These are phyloP conservation scores for Phlogophora meticulosa DNA, from an alignment of 2,888 invertebrate genomes.

Conservation along the genomic window DNA sequence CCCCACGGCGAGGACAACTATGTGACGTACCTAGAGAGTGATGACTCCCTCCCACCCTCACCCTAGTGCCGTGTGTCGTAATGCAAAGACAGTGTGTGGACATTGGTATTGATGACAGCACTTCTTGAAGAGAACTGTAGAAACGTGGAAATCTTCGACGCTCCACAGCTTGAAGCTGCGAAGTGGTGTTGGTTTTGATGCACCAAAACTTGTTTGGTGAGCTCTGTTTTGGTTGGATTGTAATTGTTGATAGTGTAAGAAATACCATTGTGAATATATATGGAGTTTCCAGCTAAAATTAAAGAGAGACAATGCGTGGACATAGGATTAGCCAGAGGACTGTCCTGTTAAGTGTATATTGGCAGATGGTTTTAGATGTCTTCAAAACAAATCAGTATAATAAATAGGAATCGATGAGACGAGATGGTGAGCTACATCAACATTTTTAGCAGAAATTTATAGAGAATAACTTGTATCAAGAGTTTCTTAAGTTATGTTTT, in stretches of 20 bases:
- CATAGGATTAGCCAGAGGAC: not conserved
- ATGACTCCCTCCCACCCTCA: constrained; percentile 94
- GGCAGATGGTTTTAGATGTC: not conserved
- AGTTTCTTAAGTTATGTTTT: not conserved
- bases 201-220: constrained; percentile 5
- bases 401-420: not conserved
- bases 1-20: constrained; percentile 96
- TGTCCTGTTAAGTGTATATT: not conserved
- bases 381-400: not conserved
- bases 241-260: constrained; percentile 23
- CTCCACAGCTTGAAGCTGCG: too few species aligned
- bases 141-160: not conserved
- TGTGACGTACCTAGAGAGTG: constrained; percentile 98
- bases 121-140: not conserved
- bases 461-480: constrained; percentile 23
- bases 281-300: not conserved
- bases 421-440: not conserved
- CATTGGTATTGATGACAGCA: constrained; percentile 2
- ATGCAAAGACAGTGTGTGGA: constrained; percentile 36
- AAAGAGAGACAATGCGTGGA: constrained; percentile 14
- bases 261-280: constrained; percentile 10
- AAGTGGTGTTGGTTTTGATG: not conserved
- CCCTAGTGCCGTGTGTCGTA: constrained; percentile 92
- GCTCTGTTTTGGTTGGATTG: constrained; percentile 16
- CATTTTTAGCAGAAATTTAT: not conserved